Base-by-base conservation (phyloP, 2,888 invertebrate species). In the Tetanocera ferruginea region DNA sequence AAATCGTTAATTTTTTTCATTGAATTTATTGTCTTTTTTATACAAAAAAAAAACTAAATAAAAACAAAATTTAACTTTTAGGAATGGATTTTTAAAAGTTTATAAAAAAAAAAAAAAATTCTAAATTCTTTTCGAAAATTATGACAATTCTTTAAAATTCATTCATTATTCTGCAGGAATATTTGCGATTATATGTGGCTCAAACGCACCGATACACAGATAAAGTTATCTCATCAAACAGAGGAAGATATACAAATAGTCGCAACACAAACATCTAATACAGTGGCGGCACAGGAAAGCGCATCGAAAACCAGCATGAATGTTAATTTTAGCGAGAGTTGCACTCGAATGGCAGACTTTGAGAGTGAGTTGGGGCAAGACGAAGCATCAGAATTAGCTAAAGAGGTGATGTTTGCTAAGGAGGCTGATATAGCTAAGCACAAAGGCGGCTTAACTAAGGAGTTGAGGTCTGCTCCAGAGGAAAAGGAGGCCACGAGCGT, bases 111-210 rank as follows among this genome's bases (percentile, higher is more conserved):
- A 66, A 31, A 31, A 14, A 28, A 66, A 34, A 19, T 19, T 34
- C 43, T 43, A 43, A 43, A 34, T 37, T 67, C 23, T 23, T 43
- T 23, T 1, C 3, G 43, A 67, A 37, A 43, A 49, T 34, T 23
- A 67, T 43, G 19, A 66, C 23, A 31, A 64, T 64, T 28, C 6
- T 25, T 69, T 51, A 69, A 69, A n/a, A 23, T 25, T 69, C 28
- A 17, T 51, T 51, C 51, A 23, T n/a, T 51, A 17, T 11, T 49
- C 49, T 9, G 28, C 60, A 60, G 60, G 60, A 28, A 14, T 28
- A 25, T 69, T 51, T 23, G 51, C 51, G 69, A 51, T 69, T 51
- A 28, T 25, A 51, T 23, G 17, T 69, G 28, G 23, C 25, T 17
- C 4, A 37, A 43, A 8, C 37, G 11, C 5, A 34, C 34, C 1